Evolutionary conservation across 2,888 invertebrate species (phyloP).

Genomic region (Agrotis puta): DNA sequence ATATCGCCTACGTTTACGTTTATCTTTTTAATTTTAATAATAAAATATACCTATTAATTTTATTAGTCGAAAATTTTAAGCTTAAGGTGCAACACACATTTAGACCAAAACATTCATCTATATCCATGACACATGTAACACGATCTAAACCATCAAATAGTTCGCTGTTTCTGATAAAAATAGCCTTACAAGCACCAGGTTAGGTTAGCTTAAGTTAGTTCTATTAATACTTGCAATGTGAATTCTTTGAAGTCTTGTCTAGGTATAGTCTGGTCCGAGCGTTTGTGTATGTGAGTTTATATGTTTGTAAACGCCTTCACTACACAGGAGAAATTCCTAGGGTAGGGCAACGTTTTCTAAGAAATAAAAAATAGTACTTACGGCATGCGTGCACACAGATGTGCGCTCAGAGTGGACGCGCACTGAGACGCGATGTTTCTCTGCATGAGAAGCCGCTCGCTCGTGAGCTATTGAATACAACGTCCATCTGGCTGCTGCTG

Average conservation of each 20-base stretch:
- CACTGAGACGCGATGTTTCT: background rate
- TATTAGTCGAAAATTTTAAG: background rate
- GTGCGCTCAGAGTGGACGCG: background rate
- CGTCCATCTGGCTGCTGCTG: background rate
- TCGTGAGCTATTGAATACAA: background rate
- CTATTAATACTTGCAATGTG: background rate
- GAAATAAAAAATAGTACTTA: too few species aligned
- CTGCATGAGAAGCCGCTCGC: too few species aligned
- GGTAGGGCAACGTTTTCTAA: too few species aligned
- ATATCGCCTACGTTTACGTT: slow-evolving; percentile 1
- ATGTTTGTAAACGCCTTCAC: too few species aligned
- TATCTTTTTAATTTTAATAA: background rate
- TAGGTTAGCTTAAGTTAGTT: background rate
- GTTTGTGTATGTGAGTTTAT: too few species aligned
- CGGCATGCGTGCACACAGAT: too few species aligned
- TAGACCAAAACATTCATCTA: background rate
- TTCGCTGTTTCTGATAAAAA: background rate
- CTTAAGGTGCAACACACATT: background rate
- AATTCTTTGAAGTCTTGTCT: background rate
- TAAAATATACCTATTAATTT: background rate
- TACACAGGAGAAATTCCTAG: too few species aligned
- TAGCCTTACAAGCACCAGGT: background rate
- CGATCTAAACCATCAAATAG: background rate
- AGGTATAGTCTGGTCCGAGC: background rate
- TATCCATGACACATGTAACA: background rate